phyloP scores from a whole-genome alignment of 2,797 vertebrate species.

The Balearica regulorum region DNA sequence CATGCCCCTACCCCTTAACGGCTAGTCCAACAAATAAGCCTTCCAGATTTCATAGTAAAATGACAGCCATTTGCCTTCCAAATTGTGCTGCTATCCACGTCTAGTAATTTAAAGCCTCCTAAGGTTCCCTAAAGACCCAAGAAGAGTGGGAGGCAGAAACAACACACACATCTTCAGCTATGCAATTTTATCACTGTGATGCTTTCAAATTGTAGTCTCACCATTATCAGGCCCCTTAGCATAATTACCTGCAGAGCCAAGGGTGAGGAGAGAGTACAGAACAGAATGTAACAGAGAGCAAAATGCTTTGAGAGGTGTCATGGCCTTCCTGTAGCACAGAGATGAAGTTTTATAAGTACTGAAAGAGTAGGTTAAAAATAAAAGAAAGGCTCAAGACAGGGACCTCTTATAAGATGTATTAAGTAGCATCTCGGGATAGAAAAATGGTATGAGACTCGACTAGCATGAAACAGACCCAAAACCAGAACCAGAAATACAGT shows the following conservation, averaged over 20 bases:
- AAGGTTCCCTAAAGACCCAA: constrained; percentile 2
- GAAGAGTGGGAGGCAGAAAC: constrained; percentile 16
- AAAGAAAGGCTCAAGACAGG: not conserved
- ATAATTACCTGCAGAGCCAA: not conserved
- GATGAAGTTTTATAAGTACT: not conserved
- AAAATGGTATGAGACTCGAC: not conserved
- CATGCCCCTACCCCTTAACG: not conserved
- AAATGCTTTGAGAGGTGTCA: not conserved
- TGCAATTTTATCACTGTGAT: not conserved
- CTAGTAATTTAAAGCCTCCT: constrained; percentile 5
- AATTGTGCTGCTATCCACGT: not conserved
- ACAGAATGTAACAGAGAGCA: not conserved
- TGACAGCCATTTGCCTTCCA: constrained; percentile 27
- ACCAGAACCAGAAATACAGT: not conserved
- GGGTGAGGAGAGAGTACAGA: not conserved
- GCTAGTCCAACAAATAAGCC: not conserved
- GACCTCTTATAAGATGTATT: not conserved
- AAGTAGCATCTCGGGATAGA: not conserved
- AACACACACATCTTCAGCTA: not conserved
- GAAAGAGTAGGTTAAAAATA: not conserved
- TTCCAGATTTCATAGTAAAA: constrained; percentile 9
- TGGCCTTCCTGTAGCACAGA: fast-evolving
- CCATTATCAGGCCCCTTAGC: not conserved
- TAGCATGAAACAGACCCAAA: not conserved
- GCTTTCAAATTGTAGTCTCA: not conserved